These are phyloP conservation scores for Metalampra italica DNA, from an alignment of 2,888 invertebrate species.

Conservation along the genomic window DNA sequence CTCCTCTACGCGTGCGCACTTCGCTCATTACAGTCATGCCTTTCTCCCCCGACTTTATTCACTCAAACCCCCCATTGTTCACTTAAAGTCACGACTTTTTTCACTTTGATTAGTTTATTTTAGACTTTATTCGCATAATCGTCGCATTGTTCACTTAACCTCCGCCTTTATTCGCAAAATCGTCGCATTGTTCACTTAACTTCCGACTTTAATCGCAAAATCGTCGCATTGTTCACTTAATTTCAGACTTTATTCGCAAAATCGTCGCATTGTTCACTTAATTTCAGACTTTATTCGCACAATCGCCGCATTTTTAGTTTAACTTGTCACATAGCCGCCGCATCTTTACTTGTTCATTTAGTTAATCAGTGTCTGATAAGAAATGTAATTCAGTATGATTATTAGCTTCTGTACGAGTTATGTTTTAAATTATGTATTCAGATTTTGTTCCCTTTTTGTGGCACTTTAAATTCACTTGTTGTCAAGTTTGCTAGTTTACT, in stretches of 20 bases:
- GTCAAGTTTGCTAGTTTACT: too few relatives aligned
- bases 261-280: background rate
- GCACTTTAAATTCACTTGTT: too few relatives aligned
- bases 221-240: background rate
- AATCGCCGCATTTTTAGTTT: too few relatives aligned
- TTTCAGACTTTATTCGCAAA: background rate
- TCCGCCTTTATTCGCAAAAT: background rate
- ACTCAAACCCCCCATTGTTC: constrained; percentile 14
- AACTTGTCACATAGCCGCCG: too few relatives aligned
- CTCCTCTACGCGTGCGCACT: constrained; percentile 42
- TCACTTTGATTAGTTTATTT: background rate
- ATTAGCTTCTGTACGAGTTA: too few relatives aligned
- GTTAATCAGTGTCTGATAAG: too few relatives aligned
- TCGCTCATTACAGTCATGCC: constrained; percentile 71
- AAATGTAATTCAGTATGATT: too few relatives aligned
- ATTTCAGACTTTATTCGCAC: too few relatives aligned
- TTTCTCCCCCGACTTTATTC: constrained; percentile 15
- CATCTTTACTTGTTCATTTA: too few relatives aligned
- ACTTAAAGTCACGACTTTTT: constrained; percentile 1
- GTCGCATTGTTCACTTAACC: background rate
- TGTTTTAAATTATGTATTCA: too few relatives aligned
- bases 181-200: background rate
- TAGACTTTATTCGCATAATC: background rate
- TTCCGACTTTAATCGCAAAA: background rate
- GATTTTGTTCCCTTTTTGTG: too few relatives aligned